Base-by-base conservation (phyloP, 2,888 invertebrate genomes). In the Nymphalis polychloros region DNA sequence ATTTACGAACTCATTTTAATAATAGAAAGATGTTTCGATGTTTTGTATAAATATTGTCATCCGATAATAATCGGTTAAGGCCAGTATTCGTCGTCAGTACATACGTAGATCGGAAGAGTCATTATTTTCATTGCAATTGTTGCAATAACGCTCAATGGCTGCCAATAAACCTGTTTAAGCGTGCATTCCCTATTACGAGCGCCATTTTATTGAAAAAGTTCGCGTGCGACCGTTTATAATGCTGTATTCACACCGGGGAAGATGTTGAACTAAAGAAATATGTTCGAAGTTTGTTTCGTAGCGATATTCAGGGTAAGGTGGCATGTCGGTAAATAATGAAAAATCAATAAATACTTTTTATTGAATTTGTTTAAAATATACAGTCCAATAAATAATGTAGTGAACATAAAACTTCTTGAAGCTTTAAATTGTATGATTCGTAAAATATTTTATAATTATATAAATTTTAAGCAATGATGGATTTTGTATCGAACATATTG, bases 151-250 rank as follows among this genome's bases (percentile, higher is more conserved):
- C 69, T 69, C 72, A 75, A 76, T 72, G 72, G 71, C 49, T 70
- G 63, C 70, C 74, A 74, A 78, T 78, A 78, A 78, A 77, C 61
- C 72, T 74, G 74, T 76, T 74, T 75, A 73, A 76, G 69, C 73
- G 72, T 71, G 68, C 73, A 72, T 68, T 63, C 67, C 69, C 71
- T 74, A 73, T 74, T 73, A 74, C 73, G 69, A 70, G 69, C 27
- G 27, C 62, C 68, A 72, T 76, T 76, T 77, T 76, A 76, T 76
- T 77, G 74, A 75, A 77, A 75, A 76, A 75, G 71, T 75, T 75
- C 64, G 72, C 72, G 67, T 76, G 70, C 66, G 71, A 64, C 53
- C 66, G 49, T 68, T 41, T 17, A n/a, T 73, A 71, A 71, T 50
- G 70, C 62, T 31, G 48, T 20, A 49, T 47, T n/a, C 65, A 68